Percentiles rank a stretch among this genome's conserved stretches.
Evolutionary conservation across 2,797 vertebrate genomes (phyloP).

Genomic region (Echeneis naucrates): DNA sequence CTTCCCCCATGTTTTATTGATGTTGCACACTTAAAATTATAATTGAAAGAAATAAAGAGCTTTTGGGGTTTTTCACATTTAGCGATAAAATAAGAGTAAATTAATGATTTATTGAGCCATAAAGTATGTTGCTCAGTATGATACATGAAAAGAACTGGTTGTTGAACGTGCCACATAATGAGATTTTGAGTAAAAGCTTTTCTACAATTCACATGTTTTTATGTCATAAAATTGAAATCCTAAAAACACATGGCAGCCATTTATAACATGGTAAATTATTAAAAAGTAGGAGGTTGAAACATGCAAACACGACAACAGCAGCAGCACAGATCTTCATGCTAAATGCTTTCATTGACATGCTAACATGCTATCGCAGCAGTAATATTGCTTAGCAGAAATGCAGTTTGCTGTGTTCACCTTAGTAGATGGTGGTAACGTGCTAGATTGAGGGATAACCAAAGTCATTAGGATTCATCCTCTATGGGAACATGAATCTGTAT

Average conservation of each 20-base stretch:
- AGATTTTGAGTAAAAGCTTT: conserved; percentile 1
- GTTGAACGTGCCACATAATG: neutral
- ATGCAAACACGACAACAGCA: neutral
- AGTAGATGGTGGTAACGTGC: neutral
- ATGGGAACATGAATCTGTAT: neutral
- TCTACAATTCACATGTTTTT: neutral
- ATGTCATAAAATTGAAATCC: neutral
- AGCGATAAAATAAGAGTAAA: conserved; percentile 32
- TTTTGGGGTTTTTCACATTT: conserved; percentile 38
- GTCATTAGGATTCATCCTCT: neutral
- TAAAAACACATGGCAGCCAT: conserved; percentile 6
- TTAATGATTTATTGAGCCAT: conserved; percentile 17
- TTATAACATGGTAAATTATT: conserved; percentile 10
- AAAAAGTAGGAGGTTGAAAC: conserved; percentile 16
- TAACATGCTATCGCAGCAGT: neutral
- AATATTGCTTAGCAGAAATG: neutral
- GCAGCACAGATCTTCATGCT: neutral
- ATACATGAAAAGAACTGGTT: conserved; percentile 23
- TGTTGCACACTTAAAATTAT: conserved; percentile 22
- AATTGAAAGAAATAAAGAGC: conserved; percentile 18
- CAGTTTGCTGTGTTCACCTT: neutral
- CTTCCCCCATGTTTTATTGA: conserved; percentile 39
- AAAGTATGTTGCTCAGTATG: conserved; percentile 28
- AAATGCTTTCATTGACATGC: neutral
- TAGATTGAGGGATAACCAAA: neutral